Evolutionary conservation across 1,140 invertebrate species (phyloP), one percentile per base, ranked within the genome.

Genomic region (Orius insidiosus): DNA sequence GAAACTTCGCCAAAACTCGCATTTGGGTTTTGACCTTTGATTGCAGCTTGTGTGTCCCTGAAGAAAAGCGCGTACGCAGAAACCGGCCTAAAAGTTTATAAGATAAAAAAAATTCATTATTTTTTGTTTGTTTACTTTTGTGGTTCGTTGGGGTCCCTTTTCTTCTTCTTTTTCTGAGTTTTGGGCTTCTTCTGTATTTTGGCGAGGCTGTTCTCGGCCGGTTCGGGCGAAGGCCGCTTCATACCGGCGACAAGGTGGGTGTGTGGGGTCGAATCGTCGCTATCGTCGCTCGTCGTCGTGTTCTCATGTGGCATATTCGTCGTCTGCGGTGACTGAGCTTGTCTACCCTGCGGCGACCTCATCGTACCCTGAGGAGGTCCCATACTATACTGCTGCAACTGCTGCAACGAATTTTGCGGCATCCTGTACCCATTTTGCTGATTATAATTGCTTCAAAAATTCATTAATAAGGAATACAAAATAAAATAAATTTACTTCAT

Each of bases 1-100:
- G 89, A 94, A 30, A 97, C 87, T 68, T 98, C 92, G n/a, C 92
- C 90, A 63, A 97, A 94, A 60, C 84, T 92, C 13, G 90, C 89
- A 59, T 85, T 88, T 3, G 92, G 90, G 68, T n/a, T 95, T 68
- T 94, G 85, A 50, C 86, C 86, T 64, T 97, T 96, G 55, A 98
- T 97, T 42, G 88, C 87, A 18, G 88, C 89, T 63, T n/a, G n/a
- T 97, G 92, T 96, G 62, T 98, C 93, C 50, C 92, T 78, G 69
- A 97, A 98, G 69, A 98, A 98, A 44, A 96, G 66, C 1, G 92
- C 92, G 66, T 96, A 98, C 5, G 92, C 90, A 11, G 90, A 95
- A 7, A 97, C 86, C 10, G 93, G 93, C 59, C 87, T 93, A 68
- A 35, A 71, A 74, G 60, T 56, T 54, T 55, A 54, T 33, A 37